These are phyloP conservation scores for Rhabdornis inornatus DNA, from an alignment of 2,113 vertebrate species.

Conservation along the genomic window DNA sequence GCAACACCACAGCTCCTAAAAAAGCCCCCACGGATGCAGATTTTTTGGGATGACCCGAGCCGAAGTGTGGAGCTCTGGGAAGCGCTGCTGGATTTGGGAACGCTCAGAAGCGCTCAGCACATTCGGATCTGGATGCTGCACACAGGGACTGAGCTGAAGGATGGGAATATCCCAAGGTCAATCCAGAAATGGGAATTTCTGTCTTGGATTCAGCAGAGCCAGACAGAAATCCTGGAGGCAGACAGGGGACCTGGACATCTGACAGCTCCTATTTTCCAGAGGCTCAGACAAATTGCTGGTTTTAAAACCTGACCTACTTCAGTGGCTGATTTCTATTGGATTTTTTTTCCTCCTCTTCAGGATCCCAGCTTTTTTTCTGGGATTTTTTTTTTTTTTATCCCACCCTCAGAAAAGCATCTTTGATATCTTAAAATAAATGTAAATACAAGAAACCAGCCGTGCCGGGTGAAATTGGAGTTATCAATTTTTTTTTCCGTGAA, in stretches of 20 bases:
- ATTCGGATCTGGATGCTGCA: accelerated
- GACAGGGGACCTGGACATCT: background rate
- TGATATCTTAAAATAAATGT: background rate
- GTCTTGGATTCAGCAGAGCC: background rate
- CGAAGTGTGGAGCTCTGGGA: background rate
- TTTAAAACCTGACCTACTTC: constrained; percentile 8
- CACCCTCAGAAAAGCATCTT: background rate
- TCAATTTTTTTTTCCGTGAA: background rate
- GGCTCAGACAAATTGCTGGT: background rate
- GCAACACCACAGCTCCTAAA: accelerated
- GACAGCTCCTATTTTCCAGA: background rate
- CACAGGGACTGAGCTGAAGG: accelerated
- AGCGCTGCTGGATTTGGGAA: background rate
- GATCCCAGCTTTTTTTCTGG: background rate
- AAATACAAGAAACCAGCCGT: background rate
- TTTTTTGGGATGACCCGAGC: too few species aligned
- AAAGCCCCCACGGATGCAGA: accelerated
- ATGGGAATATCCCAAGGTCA: background rate
- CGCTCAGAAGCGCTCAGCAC: accelerated
- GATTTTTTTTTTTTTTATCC: background rate
- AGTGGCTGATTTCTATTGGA: background rate
- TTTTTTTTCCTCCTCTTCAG: background rate
- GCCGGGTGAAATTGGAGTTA: background rate
- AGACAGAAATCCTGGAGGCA: background rate
- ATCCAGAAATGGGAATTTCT: background rate